Base-by-base conservation (phyloP, 30 jellyfish, hydroid and myxozoan genomes). In the Clytia hemisphaerica region DNA sequence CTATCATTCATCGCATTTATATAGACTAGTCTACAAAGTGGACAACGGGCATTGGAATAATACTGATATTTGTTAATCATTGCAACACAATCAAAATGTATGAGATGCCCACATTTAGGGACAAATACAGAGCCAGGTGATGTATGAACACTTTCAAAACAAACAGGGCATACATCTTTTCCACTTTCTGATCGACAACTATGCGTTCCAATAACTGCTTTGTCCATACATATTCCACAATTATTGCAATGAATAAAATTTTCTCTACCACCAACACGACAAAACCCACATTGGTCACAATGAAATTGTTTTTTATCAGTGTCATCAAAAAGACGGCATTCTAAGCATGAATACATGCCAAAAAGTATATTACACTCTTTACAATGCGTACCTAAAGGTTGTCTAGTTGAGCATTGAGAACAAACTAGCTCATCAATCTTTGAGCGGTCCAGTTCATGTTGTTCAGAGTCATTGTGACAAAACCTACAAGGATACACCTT, bases 191-290 rank as follows among this genome's bases (percentile, higher is more conserved):
- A 26, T 51, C 93, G 63, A 71, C 93, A 85, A 61, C 66, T 72
- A 49, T 86, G 94, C 22, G 82, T 26, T 29, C 68, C 85, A 15
- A 69, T 49, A 32, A 86, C 61, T 10, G 24, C 7, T 30, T 7
- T 74, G n/a, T 81, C 7, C 50, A 86, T 33, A 35, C 94, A 86
- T 31, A 86, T 79, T n/a, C 75, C 81, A 74, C 96, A 86, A 24
- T 42, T 53, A 1, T 63, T 45, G 38, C 94, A 86, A 57, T 79
- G 96, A 29, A 69, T 63, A 68, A 85, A 84, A 37, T 85, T 85
- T 3, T 85, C 93, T 83, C 37, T 31, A 4, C 95, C 95, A 48
- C 95, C 96, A 21, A 48, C 77, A 24, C 97, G 86, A 63, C 97
- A 88, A 19, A 79, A 15, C 22, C 94, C 94, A 80, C 97, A 88